Evolutionary conservation across 2,888 invertebrate genomes (phyloP).

Genomic region (Labia minor): DNA sequence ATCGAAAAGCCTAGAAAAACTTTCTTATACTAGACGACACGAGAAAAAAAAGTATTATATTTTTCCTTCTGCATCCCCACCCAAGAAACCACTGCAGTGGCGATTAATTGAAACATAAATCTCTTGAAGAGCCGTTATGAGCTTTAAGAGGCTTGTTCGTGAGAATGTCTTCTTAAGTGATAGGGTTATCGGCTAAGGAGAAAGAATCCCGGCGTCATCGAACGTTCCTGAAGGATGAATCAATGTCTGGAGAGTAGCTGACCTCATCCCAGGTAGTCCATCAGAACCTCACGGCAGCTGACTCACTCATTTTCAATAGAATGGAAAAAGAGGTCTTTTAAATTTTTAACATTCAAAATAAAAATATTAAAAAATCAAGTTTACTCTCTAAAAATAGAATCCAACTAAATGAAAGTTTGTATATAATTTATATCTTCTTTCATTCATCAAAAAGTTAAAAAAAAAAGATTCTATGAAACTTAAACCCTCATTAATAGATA

Average conservation of each 20-base stretch:
- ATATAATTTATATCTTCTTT: too few species aligned
- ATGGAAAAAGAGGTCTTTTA: too few species aligned
- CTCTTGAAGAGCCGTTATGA: conserved; percentile 8
- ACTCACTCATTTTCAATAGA: not conserved
- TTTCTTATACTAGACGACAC: too few species aligned
- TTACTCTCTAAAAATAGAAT: too few species aligned
- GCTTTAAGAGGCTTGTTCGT: not conserved
- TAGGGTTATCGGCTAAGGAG: not conserved
- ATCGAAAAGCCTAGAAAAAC: too few species aligned
- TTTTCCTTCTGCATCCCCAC: not conserved
- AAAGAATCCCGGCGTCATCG: conserved; percentile 3
- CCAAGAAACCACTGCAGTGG: too few species aligned
- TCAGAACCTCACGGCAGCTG: not conserved
- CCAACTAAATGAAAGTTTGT: too few species aligned
- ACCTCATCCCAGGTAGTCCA: not conserved
- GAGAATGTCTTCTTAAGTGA: conserved; percentile 7
- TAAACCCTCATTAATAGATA: too few species aligned
- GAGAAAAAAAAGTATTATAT: not conserved
- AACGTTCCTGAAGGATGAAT: not conserved
- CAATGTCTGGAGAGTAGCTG: not conserved
- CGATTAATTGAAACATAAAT: conserved; percentile 13
- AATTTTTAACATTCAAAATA: too few species aligned
- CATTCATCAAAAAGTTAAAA: too few species aligned
- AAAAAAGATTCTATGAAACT: too few species aligned
- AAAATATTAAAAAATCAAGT: too few species aligned